Evolutionary conservation across 2,113 vertebrate genomes (phyloP).

Genomic region (Pipra filicauda): DNA sequence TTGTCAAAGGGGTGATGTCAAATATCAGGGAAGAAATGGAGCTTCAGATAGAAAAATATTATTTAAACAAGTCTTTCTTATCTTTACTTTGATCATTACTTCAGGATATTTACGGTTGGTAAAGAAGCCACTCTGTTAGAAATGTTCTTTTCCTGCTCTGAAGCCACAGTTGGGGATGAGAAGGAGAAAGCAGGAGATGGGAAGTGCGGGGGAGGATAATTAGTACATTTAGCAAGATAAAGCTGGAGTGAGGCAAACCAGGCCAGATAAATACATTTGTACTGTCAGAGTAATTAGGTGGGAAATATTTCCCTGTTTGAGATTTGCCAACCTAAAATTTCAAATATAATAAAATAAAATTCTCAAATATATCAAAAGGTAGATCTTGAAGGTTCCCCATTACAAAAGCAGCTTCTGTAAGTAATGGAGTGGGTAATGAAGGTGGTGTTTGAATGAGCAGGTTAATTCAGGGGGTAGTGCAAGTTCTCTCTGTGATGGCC

Average conservation of each 20-base stretch:
- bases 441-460: neutral
- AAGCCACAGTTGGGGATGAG: neutral
- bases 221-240: constrained; percentile 12
- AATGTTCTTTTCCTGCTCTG: neutral
- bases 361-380: neutral
- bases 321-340: neutral
- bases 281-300: neutral
- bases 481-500: neutral
- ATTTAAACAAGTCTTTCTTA: neutral
- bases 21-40: neutral
- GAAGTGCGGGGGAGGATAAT: constrained; percentile 3
- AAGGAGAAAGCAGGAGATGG: neutral
- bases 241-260: neutral
- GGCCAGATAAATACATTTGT: neutral
- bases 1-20: neutral
- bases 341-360: neutral
- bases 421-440: neutral
- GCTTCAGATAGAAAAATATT: neutral
- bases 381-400: neutral
- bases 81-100: neutral
- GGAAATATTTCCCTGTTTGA: neutral
- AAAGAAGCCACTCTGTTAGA: neutral
- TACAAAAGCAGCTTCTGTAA: neutral
- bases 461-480: neutral
- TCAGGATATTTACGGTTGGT: neutral